These are phyloP conservation scores for Nannoperca obscura DNA, from an alignment of 2,797 vertebrate species.

Conservation along the genomic window DNA sequence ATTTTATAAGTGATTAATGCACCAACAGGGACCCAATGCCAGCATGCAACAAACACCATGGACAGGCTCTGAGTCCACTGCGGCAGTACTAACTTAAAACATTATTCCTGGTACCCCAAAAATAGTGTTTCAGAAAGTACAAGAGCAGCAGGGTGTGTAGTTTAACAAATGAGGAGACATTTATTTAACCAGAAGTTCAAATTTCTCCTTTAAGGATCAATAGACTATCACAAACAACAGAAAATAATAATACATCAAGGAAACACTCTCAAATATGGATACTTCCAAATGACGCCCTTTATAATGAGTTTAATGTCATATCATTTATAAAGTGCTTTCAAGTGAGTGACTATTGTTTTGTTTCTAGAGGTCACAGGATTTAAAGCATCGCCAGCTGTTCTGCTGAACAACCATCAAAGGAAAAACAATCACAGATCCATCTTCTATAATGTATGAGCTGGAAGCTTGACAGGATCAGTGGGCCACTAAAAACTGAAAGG, in stretches of 20 bases:
- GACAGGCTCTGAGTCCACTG: not conserved
- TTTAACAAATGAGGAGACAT: constrained; percentile 26
- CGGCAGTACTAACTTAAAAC: constrained; percentile 14
- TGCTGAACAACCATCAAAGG: constrained; percentile 67
- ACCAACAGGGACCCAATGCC: not conserved
- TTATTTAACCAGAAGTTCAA: constrained; percentile 65
- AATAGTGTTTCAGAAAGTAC: not conserved
- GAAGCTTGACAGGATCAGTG: constrained; percentile 56
- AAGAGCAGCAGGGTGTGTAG: constrained; percentile 36
- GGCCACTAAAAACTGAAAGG: constrained; percentile 50
- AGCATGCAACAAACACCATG: not conserved
- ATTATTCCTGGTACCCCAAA: constrained; percentile 10
- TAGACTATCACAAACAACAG: constrained; percentile 51
- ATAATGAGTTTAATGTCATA: constrained; percentile 64
- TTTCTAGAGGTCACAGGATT: constrained; percentile 78
- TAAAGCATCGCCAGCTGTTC: constrained; percentile 79
- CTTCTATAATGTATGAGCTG: constrained; percentile 62
- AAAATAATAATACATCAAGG: constrained; percentile 50
- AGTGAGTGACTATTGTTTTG: constrained; percentile 75
- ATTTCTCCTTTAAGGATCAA: constrained; percentile 69
- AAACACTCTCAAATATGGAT: constrained; percentile 53
- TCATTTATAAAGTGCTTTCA: constrained; percentile 74
- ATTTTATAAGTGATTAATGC: constrained; percentile 29
- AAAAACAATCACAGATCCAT: constrained; percentile 75
- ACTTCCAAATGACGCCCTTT: constrained; percentile 62